Evolutionary conservation across 2,113 vertebrate genomes (phyloP), one percentile per base, ranked within the genome.

Genomic region (Morone chrysops): DNA sequence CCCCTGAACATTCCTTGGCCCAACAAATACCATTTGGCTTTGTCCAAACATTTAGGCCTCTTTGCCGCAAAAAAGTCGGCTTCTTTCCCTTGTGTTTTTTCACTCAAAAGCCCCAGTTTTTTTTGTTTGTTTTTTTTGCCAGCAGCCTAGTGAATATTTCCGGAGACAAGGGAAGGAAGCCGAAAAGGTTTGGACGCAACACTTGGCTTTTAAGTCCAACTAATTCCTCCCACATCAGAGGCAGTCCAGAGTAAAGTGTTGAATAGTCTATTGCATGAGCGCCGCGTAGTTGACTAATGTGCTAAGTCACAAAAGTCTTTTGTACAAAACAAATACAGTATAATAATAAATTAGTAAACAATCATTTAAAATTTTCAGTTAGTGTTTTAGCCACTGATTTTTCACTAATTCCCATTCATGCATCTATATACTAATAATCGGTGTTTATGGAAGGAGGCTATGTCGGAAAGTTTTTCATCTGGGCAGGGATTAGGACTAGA

Each of bases 1-100:
- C 93, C 94, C 91, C 91, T 88, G 84, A 93, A 95, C 93, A 95
- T 94, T 94, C 93, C 90, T 91, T 82, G 89, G 92, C 92, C 90
- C 92, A 54, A 84, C 89, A 90, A 92, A 89, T 57, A 83, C 87
- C 82, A 80, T 88, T 84, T 10, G 86, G 87, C 86, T 90, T 74
- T 12, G 76, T 89, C 91, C 91, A 89, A 92, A 89, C 67, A 1
- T 60, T 81, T 70, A 76, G 80, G 83, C 84, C 56, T 74, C 69
- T 63, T 78, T 68, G 63, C 81, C 57, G 2, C 31, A 3, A 1
- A 76, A 47, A 45, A 75, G 62, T 86, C 54, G 0, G 31, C 88
- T 82, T 89, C 78, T 41, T 74, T 41, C 73, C 86, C 75, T 47
- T 38, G 31, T 67, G n/a, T 5, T 66, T 47, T 20, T 3, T 4